Percentiles rank a stretch among this genome's conserved stretches.
Conservation (phyloP, 2,113 vertebrate genomes). For the Corythornis madagascariensis region DNA sequence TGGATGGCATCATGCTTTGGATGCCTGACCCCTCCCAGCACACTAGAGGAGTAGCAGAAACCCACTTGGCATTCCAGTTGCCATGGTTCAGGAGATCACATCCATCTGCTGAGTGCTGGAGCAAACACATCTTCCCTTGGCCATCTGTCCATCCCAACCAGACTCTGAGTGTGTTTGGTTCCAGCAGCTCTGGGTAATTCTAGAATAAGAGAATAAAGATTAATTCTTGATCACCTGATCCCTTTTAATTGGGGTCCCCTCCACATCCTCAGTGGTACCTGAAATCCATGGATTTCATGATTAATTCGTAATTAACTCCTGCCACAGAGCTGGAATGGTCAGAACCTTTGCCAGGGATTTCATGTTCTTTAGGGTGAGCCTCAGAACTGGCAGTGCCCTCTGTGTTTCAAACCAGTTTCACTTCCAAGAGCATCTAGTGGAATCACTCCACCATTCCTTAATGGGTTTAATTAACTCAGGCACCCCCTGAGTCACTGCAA, state of each 20-base stretch:
- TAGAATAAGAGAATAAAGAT: neutral
- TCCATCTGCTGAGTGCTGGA: neutral
- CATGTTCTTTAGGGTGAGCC: constrained; percentile 16
- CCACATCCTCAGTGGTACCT: neutral
- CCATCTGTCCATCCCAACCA: neutral
- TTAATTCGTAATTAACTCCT: neutral
- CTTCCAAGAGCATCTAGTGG: constrained; percentile 45
- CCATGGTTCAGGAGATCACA: neutral
- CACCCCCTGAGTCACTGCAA: constrained; percentile 57
- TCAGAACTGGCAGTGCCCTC: constrained; percentile 31
- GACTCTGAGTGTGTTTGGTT: neutral
- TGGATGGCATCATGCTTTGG: neutral
- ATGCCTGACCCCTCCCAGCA: neutral
- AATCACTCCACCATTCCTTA: constrained; percentile 48
- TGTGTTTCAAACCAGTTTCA: neutral
- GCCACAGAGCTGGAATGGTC: neutral
- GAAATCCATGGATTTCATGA: neutral
- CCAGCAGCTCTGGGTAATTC: neutral
- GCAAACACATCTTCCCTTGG: neutral
- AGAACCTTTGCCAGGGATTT: neutral
- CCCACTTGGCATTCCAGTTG: neutral
- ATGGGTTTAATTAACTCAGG: constrained; percentile 57
- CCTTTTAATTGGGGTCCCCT: neutral
- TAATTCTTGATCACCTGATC: neutral
- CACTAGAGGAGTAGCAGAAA: neutral